Percentiles rank a stretch among this genome's conserved stretches.
phyloP scores from a whole-genome alignment of 2,888 invertebrate genomes.

The Morpho achilles region DNA sequence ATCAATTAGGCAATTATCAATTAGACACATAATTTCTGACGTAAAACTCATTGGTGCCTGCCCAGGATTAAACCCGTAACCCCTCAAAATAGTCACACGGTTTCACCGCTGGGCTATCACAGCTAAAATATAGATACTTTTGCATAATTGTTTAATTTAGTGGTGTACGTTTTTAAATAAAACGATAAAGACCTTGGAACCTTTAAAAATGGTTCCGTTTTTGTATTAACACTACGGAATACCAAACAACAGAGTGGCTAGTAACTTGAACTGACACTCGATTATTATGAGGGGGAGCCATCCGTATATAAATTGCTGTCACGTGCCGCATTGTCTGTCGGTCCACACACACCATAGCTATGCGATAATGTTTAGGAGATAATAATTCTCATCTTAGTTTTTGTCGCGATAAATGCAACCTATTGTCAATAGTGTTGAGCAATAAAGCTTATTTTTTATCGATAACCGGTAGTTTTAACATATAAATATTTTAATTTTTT shows the following conservation, averaged over 20 bases:
- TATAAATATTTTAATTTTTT: no score
- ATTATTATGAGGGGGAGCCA: slow-evolving; percentile 14
- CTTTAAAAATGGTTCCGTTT: neutral
- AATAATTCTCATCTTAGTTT: slow-evolving; percentile 6
- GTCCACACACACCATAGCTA: slow-evolving; percentile 1
- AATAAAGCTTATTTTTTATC: no score
- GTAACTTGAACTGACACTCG: slow-evolving; percentile 7
- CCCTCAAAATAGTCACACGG: no score
- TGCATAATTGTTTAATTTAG: neutral
- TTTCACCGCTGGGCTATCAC: no score
- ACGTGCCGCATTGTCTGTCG: slow-evolving; percentile 21
- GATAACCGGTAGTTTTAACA: no score
- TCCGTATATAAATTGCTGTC: slow-evolving; percentile 22
- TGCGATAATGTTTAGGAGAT: slow-evolving; percentile 10
- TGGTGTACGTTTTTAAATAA: no score
- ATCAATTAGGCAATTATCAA: no score
- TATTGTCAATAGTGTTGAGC: no score
- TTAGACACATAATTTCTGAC: no score
- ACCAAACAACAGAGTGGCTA: slow-evolving; percentile 4
- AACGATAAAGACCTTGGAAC: no score
- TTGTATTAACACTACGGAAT: neutral
- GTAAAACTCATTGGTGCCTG: no score
- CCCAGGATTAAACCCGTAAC: no score
- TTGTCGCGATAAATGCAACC: neutral
- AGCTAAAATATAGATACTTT: neutral